phyloP scores from a whole-genome alignment of 1,140 invertebrate genomes.

The Drosophila tsacasi region DNA sequence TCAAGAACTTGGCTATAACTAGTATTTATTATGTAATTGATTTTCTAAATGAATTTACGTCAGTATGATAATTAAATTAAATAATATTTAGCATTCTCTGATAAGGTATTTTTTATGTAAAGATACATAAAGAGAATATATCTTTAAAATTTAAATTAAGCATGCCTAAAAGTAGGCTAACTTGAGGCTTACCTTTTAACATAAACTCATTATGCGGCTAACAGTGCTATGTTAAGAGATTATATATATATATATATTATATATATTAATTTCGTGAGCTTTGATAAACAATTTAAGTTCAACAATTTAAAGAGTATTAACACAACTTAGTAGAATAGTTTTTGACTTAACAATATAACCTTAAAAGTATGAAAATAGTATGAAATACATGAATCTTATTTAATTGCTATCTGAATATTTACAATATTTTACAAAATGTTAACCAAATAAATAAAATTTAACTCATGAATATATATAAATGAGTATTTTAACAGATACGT shows the following conservation, averaged over 20 bases:
- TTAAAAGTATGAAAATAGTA: too few relatives aligned
- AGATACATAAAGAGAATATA: neutral
- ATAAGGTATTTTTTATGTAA: neutral
- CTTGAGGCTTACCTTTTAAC: neutral
- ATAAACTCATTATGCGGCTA: slow-evolving; percentile 15
- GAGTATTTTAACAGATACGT: neutral
- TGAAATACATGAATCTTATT: too few relatives aligned
- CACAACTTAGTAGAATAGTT: too few relatives aligned
- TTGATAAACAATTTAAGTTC: neutral
- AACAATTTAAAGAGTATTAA: neutral
- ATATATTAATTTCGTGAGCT: neutral
- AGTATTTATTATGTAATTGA: neutral
- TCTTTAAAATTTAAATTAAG: neutral
- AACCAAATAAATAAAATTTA: too few relatives aligned
- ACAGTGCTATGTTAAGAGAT: slow-evolving; percentile 13
- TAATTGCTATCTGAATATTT: neutral
- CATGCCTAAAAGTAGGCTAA: slow-evolving; percentile 35
- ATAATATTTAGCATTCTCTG: neutral
- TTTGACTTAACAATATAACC: too few relatives aligned
- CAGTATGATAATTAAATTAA: neutral
- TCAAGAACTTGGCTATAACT: neutral
- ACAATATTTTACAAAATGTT: too few relatives aligned
- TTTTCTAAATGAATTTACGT: neutral
- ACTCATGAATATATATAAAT: neutral
- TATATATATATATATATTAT: neutral